Evolutionary conservation across 2,888 invertebrate genomes (phyloP).

Genomic region (Dryobota labecula): DNA sequence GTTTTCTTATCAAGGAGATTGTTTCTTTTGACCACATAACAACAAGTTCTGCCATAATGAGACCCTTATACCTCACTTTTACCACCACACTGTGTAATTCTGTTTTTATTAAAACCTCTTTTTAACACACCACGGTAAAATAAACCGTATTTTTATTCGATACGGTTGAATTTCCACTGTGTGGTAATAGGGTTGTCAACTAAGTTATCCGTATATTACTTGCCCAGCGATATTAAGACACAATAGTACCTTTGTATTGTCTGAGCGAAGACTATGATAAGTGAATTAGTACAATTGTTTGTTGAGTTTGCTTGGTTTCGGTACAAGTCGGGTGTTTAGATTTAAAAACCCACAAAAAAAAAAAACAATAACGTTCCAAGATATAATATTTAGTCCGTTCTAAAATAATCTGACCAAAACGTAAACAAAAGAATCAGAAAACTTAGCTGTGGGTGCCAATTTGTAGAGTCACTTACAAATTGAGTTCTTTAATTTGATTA

Average conservation of each 20-base stretch:
- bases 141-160: fast-evolving
- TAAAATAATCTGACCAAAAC: too few species aligned
- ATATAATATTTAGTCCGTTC: too few species aligned
- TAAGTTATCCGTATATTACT: slow-evolving; percentile 46
- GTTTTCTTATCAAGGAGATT: slow-evolving; percentile 46
- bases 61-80: slow-evolving; percentile 44
- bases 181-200: slow-evolving; percentile 19
- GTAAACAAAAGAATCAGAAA: too few species aligned
- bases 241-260: slow-evolving; percentile 31
- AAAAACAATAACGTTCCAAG: too few species aligned
- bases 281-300: slow-evolving; percentile 34
- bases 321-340: too few species aligned
- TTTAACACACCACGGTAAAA: neutral
- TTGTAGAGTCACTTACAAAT: too few species aligned
- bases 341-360: too few species aligned
- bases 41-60: slow-evolving; percentile 52
- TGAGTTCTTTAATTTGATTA: neutral
- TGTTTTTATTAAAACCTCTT: slow-evolving; percentile 62
- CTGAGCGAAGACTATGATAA: slow-evolving; percentile 28
- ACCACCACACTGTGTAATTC: slow-evolving; percentile 49
- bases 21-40: slow-evolving; percentile 47
- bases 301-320: slow-evolving; percentile 8
- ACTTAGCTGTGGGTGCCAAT: too few species aligned
- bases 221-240: slow-evolving; percentile 47
- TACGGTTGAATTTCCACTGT: slow-evolving; percentile 22